A percentile compares a stretch with the other conserved stretches of the same genome.
Evolutionary conservation across 2,797 vertebrate species (phyloP).

Genomic region (Melanotaenia maccullochi): DNA sequence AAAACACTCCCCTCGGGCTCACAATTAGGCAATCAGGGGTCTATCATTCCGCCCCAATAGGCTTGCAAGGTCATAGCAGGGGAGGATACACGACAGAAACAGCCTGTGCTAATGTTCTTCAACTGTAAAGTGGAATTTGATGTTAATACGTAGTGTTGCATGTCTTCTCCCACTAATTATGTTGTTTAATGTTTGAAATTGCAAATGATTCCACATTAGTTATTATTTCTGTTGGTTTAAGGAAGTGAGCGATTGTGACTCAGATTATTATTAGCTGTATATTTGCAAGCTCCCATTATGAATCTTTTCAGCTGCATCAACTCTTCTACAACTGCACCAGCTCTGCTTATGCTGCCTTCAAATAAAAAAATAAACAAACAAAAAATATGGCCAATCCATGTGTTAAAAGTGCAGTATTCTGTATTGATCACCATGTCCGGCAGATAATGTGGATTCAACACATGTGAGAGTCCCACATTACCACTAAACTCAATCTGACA

Average conservation of each 20-base stretch:
- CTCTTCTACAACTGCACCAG: neutral
- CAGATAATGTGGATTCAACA: conserved; percentile 32
- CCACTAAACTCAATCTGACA: conserved; percentile 13
- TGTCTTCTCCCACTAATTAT: neutral
- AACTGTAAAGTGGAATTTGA: conserved; percentile 4
- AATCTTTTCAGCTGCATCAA: neutral
- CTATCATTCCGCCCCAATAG: conserved; percentile 78
- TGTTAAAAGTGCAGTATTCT: neutral
- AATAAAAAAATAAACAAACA: conserved; percentile 1
- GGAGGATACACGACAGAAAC: conserved; percentile 34
- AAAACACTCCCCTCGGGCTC: conserved; percentile 73
- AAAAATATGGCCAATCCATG: neutral
- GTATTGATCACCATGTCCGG: neutral
- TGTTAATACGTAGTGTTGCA: neutral
- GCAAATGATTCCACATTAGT: neutral
- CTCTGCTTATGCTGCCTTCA: neutral
- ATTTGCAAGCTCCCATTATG: neutral
- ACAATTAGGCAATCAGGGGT: conserved; percentile 76
- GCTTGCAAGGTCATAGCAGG: conserved; percentile 76
- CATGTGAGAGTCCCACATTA: conserved; percentile 30
- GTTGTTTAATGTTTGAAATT: neutral
- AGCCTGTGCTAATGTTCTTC: conserved; percentile 28
- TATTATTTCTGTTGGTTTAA: neutral
- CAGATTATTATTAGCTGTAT: neutral
- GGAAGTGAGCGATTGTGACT: neutral